Evolutionary conservation across 2,113 vertebrate species (phyloP), one percentile per base, ranked within the genome.

Genomic region (Leuciscus idus): DNA sequence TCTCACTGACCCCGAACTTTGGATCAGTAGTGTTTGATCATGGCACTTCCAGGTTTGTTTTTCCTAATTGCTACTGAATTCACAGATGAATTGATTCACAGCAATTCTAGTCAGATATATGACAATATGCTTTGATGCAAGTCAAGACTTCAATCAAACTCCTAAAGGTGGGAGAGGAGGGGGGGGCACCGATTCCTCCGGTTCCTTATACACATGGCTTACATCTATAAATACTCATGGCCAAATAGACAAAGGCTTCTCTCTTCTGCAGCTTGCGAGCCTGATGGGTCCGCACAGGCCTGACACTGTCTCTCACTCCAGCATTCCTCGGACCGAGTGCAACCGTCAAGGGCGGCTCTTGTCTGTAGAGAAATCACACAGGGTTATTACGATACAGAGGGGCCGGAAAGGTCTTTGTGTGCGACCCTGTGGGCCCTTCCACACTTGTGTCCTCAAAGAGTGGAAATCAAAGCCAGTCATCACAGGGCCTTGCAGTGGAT

Each of bases 211-310:
- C 85, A 86, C 73, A 88, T 75, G 77, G 86, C 81, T 77, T 39
- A 55, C 66, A 52, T 84, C 89, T 90, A 91, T 90, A 90, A 91
- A 90, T 90, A 89, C 81, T 43, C 73, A 15, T 84, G 84, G 70
- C 39, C 64, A 26, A 30, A 83, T 4, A 77, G 75, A 92, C 90
- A 91, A 91, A 90, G 88, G 74, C 78, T 81, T 84, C 74, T 85
- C 83, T 91, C 88, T 91, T 89, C 78, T 85, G 68, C 57, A 57
- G 73, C 77, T 62, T 84, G 83, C 85, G 72, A 78, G 61, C 70
- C 64, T 72, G 84, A 83, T 70, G 87, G 57, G 73, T 85, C 33
- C 75, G 50, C 88, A 90, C 86, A 90, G 87, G 79, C 88, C 80
- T 76, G 46, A 86, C 84, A 87, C 62, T 91, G 89, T 90, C 83